Conservation (phyloP, 2,888 invertebrate genomes). For the Clistopyga incitator region DNA sequence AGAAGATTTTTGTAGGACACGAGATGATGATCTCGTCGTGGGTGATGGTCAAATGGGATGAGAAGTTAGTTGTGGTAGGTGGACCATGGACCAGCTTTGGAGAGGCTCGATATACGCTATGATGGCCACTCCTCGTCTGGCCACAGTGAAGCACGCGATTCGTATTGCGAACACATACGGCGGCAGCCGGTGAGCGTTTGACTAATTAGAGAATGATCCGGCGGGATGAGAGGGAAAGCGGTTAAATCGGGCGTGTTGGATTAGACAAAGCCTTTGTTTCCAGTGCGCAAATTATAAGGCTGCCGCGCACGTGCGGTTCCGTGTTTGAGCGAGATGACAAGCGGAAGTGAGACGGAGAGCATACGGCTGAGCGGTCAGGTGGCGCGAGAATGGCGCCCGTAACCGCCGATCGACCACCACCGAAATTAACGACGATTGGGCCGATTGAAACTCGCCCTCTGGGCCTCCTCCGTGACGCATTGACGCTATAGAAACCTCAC, state of each 20-base stretch:
- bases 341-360: slow-evolving; percentile 14
- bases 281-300: slow-evolving; percentile 75
- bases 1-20: too few species aligned
- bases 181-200: slow-evolving; percentile 67
- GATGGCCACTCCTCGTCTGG: slow-evolving; percentile 4
- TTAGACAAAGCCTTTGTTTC: slow-evolving; percentile 77
- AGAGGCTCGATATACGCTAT: slow-evolving; percentile 6
- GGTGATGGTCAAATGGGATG: slow-evolving; percentile 6
- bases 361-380: slow-evolving; percentile 46
- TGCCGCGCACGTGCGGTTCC: slow-evolving; percentile 64
- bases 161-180: slow-evolving; percentile 50
- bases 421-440: slow-evolving; percentile 72
- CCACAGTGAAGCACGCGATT: slow-evolving; percentile 34
- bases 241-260: slow-evolving; percentile 75
- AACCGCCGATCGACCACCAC: slow-evolving; percentile 70
- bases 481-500: slow-evolving; percentile 43
- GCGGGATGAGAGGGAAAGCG: slow-evolving; percentile 56
- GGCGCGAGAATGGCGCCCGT: slow-evolving; percentile 53
- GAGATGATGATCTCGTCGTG: not conserved
- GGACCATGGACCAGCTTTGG: slow-evolving; percentile 32
- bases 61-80: not conserved
- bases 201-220: slow-evolving; percentile 78
- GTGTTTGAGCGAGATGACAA: slow-evolving; percentile 45
- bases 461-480: slow-evolving; percentile 30
- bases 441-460: slow-evolving; percentile 67